A percentile compares a stretch with the other conserved stretches of the same genome.
Conservation (phyloP, 2,113 vertebrate species). For the Leucopternis melanops region DNA sequence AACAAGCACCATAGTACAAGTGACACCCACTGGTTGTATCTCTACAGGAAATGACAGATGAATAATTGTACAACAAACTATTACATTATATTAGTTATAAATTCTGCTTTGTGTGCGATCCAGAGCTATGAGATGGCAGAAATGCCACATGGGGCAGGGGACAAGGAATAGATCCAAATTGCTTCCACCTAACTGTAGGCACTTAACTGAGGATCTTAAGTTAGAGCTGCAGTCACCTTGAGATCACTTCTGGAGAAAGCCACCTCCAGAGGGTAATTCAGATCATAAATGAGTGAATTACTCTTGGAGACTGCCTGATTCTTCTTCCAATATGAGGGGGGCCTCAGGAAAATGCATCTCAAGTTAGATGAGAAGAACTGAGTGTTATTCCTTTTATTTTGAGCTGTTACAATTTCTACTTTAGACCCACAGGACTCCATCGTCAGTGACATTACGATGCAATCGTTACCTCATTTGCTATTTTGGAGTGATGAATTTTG, state of each 20-base stretch:
- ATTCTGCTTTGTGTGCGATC: not conserved
- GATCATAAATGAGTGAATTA: not conserved
- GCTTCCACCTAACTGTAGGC: not conserved
- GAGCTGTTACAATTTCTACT: not conserved
- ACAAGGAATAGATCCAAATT: not conserved
- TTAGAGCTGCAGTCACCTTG: not conserved
- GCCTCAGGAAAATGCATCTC: not conserved
- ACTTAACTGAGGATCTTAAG: not conserved
- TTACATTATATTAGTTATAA: not conserved
- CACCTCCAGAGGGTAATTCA: not conserved
- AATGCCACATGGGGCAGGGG: not conserved
- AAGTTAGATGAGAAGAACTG: not conserved
- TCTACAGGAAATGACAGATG: not conserved
- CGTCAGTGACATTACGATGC: not conserved
- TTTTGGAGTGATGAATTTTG: not conserved
- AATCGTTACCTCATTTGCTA: not conserved
- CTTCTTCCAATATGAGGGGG: not conserved
- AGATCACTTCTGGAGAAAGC: not conserved
- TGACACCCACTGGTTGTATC: not conserved
- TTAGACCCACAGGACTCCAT: not conserved
- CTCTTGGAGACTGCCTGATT: not conserved
- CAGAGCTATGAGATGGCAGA: not conserved
- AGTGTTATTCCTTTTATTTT: not conserved
- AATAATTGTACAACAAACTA: not conserved
- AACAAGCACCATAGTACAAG: not conserved